Evolutionary conservation across 2,797 vertebrate species (phyloP).

Genomic region (Lepilemur ruficaudatus): DNA sequence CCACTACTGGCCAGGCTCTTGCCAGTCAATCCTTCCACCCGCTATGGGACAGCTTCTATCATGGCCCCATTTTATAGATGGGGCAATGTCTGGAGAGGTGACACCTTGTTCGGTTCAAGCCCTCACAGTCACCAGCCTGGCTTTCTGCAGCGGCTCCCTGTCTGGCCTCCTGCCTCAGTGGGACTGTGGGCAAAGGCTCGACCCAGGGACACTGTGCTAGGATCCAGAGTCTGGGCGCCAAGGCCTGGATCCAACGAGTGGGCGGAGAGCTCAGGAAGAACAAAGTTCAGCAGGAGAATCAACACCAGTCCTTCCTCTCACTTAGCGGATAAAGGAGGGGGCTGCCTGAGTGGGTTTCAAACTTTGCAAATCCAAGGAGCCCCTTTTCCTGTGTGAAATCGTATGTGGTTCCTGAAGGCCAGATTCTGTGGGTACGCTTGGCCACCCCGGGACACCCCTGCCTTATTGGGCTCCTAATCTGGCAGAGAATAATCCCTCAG

Average conservation of each 20-base stretch:
- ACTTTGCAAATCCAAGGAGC: neutral
- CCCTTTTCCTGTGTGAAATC: neutral
- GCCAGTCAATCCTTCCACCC: neutral
- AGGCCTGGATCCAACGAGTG: neutral
- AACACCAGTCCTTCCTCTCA: neutral
- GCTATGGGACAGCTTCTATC: neutral
- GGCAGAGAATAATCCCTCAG: too few relatives aligned
- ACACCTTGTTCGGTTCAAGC: neutral
- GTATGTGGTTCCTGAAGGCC: neutral
- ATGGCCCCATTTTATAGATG: neutral
- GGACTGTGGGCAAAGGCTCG: neutral
- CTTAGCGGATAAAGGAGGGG: neutral
- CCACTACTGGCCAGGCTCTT: neutral
- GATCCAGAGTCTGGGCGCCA: neutral
- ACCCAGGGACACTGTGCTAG: neutral
- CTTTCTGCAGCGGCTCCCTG: neutral
- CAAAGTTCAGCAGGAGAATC: neutral
- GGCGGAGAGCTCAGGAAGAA: neutral
- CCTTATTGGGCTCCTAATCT: neutral
- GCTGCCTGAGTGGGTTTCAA: neutral
- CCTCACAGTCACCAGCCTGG: neutral
- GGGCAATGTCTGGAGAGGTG: neutral
- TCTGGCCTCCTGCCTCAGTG: neutral
- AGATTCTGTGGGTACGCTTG: neutral
- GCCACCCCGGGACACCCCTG: neutral